Percentiles rank a stretch among this genome's conserved stretches.
phyloP scores from a whole-genome alignment of 2,113 vertebrate species.

The Sapayoa aenigma region DNA sequence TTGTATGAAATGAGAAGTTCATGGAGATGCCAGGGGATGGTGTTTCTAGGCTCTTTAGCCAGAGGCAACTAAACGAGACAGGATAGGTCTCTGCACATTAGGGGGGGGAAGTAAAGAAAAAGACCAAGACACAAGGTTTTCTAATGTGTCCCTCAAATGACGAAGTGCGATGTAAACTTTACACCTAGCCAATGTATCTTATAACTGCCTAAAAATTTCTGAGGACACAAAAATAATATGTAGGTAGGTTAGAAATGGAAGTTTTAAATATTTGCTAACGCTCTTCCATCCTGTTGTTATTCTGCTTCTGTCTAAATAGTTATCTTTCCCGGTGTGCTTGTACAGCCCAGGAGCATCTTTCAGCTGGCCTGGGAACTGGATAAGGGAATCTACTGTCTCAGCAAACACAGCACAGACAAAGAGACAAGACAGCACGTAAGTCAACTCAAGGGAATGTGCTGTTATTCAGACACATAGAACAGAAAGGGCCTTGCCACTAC shows the following conservation, averaged over 20 bases:
- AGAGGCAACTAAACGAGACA: not conserved
- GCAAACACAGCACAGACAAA: not conserved
- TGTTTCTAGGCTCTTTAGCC: not conserved
- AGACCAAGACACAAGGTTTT: not conserved
- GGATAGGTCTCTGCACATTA: not conserved
- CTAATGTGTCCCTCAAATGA: not conserved
- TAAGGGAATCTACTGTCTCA: not conserved
- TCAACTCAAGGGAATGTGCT: not conserved
- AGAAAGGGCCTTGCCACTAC: not conserved
- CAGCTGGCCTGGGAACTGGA: not conserved
- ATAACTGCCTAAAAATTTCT: not conserved
- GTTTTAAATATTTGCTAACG: not conserved
- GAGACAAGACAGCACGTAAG: fast-evolving
- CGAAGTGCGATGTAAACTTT: not conserved
- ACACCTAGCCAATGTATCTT: not conserved
- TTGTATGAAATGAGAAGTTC: not conserved
- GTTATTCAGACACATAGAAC: not conserved
- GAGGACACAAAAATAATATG: not conserved
- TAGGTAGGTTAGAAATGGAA: not conserved
- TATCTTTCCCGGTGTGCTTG: not conserved
- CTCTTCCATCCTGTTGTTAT: not conserved
- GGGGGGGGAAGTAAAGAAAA: not conserved
- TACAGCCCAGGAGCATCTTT: not conserved
- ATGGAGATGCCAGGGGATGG: not conserved
- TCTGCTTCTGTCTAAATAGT: not conserved